These are phyloP conservation scores for Galerucella calmariensis DNA, from an alignment of 2,888 invertebrate species.

Conservation along the genomic window DNA sequence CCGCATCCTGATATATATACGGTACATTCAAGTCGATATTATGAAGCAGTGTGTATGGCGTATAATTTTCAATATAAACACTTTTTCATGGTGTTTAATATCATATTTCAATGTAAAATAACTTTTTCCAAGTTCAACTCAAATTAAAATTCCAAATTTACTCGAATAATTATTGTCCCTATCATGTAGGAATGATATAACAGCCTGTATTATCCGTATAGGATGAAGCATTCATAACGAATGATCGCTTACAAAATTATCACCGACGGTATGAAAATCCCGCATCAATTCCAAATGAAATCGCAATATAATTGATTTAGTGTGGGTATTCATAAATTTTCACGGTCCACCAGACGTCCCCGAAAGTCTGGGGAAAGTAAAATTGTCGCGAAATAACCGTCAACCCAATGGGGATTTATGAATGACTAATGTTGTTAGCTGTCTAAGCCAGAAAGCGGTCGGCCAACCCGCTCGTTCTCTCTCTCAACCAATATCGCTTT, in stretches of 20 bases:
- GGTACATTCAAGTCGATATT: too few species aligned
- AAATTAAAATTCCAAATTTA: background rate
- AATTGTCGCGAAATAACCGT: constrained; percentile 44
- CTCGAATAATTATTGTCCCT: background rate
- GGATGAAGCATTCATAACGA: background rate
- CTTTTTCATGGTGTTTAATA: too few species aligned
- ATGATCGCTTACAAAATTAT: constrained; percentile 14
- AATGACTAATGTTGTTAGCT: constrained; percentile 44
- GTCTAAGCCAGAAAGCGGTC: constrained; percentile 40
- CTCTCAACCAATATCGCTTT: constrained; percentile 50
- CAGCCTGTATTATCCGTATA: background rate
- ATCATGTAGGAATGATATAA: background rate
- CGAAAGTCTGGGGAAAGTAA: constrained; percentile 36
- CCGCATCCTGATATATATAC: too few species aligned
- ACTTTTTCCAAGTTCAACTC: too few species aligned
- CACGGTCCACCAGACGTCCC: constrained; percentile 31
- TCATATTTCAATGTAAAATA: too few species aligned
- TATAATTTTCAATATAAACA: too few species aligned
- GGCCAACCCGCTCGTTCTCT: constrained; percentile 14
- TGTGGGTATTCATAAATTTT: constrained; percentile 28
- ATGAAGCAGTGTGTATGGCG: too few species aligned
- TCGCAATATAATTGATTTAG: constrained; percentile 30
- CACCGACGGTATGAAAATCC: constrained; percentile 10
- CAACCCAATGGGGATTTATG: constrained; percentile 40
- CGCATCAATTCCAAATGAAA: constrained; percentile 21